A percentile compares a stretch with the other conserved stretches of the same genome.
Evolutionary conservation across 1,140 invertebrate species (phyloP).

Genomic region (Chlorops oryzae): DNA sequence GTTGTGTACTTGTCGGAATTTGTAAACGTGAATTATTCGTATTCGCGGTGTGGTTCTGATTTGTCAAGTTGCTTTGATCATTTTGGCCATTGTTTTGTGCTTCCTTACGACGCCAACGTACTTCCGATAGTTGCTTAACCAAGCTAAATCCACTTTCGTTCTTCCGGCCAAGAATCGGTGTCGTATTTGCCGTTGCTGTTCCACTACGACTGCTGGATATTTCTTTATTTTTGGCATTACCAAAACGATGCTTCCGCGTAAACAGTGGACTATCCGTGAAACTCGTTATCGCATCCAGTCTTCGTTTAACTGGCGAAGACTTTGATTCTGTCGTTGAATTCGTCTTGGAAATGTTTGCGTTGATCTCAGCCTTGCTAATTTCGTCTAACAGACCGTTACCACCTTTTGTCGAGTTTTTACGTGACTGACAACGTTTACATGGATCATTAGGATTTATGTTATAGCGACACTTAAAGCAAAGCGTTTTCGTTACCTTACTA

Average conservation of each 20-base stretch:
- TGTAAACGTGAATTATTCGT: conserved; percentile 10
- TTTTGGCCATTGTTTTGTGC: conserved; percentile 14
- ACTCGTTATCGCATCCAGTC: conserved; percentile 45
- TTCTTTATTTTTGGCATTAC: conserved; percentile 30
- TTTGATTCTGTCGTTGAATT: background rate
- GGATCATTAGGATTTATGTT: conserved; percentile 36
- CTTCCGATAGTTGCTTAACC: conserved; percentile 42
- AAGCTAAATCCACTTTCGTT: conserved; percentile 43
- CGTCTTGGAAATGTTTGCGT: background rate
- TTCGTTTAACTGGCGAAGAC: conserved; percentile 23
- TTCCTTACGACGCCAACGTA: conserved; percentile 33
- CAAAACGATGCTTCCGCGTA: conserved; percentile 46
- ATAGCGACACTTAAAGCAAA: conserved; percentile 40
- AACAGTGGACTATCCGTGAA: conserved; percentile 47
- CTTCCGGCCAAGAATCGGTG: conserved; percentile 35
- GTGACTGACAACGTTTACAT: conserved; percentile 33
- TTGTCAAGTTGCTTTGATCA: no score
- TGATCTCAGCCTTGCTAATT: conserved; percentile 2
- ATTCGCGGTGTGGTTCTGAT: background rate
- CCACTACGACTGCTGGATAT: conserved; percentile 8
- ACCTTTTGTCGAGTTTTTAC: conserved; percentile 26
- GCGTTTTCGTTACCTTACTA: conserved; percentile 34
- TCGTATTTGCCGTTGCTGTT: conserved; percentile 29
- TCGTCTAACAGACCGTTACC: conserved; percentile 3
- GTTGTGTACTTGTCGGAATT: conserved; percentile 22